phyloP scores from a whole-genome alignment of 92 coral and sea anemone genomes.

The Plumapathes pennacea region DNA sequence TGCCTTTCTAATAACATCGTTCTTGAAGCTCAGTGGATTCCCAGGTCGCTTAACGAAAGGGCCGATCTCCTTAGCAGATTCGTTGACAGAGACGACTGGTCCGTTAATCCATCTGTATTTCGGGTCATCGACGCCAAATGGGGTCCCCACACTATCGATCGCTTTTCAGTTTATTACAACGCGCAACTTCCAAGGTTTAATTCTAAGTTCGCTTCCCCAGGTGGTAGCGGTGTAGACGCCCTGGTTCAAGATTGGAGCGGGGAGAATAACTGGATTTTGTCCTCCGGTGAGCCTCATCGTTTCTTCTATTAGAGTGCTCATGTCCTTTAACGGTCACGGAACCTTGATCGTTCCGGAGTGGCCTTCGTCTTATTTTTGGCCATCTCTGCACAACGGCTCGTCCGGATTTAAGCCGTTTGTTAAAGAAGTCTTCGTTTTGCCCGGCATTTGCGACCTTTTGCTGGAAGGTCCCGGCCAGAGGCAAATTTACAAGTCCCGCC shows the following conservation, averaged over 20 bases:
- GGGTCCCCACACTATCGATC: constrained; percentile 65
- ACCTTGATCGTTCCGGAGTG: constrained; percentile 54
- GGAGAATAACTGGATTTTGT: constrained; percentile 59
- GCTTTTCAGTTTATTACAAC: constrained; percentile 50
- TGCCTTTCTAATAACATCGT: constrained; percentile 4
- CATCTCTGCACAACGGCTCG: constrained; percentile 19
- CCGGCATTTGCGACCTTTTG: constrained; percentile 15
- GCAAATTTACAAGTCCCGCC: constrained; percentile 20
- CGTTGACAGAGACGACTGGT: constrained; percentile 65
- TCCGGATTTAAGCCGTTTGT: constrained; percentile 27
- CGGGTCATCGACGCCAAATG: constrained; percentile 37
- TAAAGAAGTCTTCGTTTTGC: constrained; percentile 32
- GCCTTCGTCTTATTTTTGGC: constrained; percentile 35
- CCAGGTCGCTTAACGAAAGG: constrained; percentile 37
- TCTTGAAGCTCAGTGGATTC: constrained; percentile 61
- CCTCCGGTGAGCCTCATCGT: constrained; percentile 36
- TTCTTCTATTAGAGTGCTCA: constrained; percentile 2
- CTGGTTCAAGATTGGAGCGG: constrained; percentile 42
- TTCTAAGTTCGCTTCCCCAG: constrained; percentile 47
- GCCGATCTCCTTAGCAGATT: constrained; percentile 56
- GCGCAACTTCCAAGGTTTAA: constrained; percentile 38
- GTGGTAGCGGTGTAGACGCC: constrained; percentile 47
- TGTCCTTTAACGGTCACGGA: constrained; percentile 6
- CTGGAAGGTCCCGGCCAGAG: constrained; percentile 40
- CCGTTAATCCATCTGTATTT: constrained; percentile 43